These are phyloP conservation scores for Phalera bucephala DNA, from an alignment of 2,888 invertebrate genomes.

Conservation along the genomic window DNA sequence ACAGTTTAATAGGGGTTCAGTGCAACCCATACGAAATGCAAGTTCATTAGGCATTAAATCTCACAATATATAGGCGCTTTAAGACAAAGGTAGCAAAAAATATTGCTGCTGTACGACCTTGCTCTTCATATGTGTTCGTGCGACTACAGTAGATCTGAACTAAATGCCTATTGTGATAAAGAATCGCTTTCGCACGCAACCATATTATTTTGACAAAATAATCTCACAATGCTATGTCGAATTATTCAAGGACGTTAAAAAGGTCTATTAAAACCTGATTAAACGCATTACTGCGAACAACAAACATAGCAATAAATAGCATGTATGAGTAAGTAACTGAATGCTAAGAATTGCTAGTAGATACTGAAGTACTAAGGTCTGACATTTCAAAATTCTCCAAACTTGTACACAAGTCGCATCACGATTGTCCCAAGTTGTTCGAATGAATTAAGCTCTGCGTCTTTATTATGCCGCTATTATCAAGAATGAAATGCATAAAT, in stretches of 20 bases:
- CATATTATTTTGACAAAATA: constrained; percentile 23
- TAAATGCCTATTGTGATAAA: constrained; percentile 35
- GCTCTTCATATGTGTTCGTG: constrained; percentile 35
- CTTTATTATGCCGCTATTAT: constrained; percentile 31
- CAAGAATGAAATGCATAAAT: constrained; percentile 24
- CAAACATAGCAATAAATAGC: constrained; percentile 12
- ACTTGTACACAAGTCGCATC: constrained; percentile 16
- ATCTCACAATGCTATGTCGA: constrained; percentile 17
- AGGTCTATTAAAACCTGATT: constrained; percentile 10
- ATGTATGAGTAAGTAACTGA: constrained; percentile 7
- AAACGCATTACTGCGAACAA: constrained; percentile 17
- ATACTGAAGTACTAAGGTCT: constrained; percentile 5
- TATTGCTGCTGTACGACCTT: constrained; percentile 26
- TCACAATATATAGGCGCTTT: too few species aligned
- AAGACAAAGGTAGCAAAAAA: constrained; percentile 3
- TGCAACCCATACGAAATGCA: too few species aligned
- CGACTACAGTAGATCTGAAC: constrained; percentile 31
- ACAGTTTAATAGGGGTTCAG: too few species aligned
- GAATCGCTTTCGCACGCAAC: constrained; percentile 34
- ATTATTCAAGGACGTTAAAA: constrained; percentile 19
- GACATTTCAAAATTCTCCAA: constrained; percentile 7
- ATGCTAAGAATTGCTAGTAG: neutral
- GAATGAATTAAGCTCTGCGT: constrained; percentile 28
- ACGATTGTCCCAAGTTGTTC: constrained; percentile 30
- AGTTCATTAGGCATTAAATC: too few species aligned